phyloP scores from a whole-genome alignment of 2,113 vertebrate species.

The Lichenostomus cassidix region DNA sequence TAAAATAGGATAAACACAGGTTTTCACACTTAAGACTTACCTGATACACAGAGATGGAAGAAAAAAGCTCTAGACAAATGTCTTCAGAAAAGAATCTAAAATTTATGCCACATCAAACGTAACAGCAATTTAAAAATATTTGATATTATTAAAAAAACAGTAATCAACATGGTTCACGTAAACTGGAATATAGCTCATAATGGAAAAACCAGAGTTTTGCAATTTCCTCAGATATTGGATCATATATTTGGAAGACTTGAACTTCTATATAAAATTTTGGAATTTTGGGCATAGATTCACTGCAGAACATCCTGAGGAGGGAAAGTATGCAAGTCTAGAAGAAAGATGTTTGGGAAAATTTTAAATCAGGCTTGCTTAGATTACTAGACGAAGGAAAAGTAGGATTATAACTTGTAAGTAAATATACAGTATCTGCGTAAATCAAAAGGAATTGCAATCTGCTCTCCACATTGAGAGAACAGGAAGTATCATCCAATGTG shows the following conservation, averaged over 20 bases:
- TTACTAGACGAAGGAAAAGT: background rate
- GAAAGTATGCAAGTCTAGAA: background rate
- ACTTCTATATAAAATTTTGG: background rate
- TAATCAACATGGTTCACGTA: background rate
- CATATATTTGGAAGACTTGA: background rate
- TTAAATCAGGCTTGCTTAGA: background rate
- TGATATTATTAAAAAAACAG: background rate
- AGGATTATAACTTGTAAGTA: background rate
- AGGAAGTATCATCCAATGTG: background rate
- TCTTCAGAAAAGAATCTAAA: background rate
- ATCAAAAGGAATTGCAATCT: background rate
- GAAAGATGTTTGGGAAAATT: background rate
- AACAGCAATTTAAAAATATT: background rate
- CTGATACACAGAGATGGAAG: background rate
- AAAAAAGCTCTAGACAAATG: background rate
- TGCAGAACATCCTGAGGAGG: background rate
- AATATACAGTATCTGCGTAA: background rate
- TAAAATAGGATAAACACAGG: background rate
- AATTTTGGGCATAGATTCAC: background rate
- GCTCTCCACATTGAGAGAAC: background rate
- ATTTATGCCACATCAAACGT: background rate
- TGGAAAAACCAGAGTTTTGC: background rate
- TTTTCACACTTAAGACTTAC: background rate
- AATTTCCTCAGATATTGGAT: background rate
- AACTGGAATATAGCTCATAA: background rate